Base-by-base conservation (phyloP, 2,888 invertebrate species). In the Orthonevra nobilis region DNA sequence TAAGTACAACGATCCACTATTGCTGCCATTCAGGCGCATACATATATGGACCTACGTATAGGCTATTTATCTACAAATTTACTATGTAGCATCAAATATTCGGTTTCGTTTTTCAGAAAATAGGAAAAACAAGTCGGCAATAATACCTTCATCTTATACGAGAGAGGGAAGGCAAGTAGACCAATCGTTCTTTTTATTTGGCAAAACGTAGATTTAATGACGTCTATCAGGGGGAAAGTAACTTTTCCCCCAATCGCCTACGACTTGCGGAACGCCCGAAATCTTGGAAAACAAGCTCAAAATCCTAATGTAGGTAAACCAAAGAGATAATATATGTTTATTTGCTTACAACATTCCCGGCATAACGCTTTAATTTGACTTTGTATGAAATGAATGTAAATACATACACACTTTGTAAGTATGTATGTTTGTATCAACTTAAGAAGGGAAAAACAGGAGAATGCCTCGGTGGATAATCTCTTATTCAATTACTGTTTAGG, bases 401-500 rank as follows among this genome's bases (percentile, higher is more conserved):
- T 32, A 63, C n/a, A n/a, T n/a, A n/a, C n/a, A n/a, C n/a, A n/a
- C n/a, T n/a, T n/a, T 63, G 23, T 23, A 23, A 4, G 23, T 23
- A 23, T 23, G 23, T 23, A 23, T 23, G 23, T 23, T 4, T 3
- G 23, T 23, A 5, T 23, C n/a, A n/a, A n/a, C n/a, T n/a, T n/a
- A n/a, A n/a, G n/a, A n/a, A n/a, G n/a, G n/a, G n/a, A n/a, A n/a
- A n/a, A n/a, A n/a, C 23, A 23, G 23, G n/a, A 20, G 5, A 20
- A 44, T 46, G 40, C 40, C 44, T 40, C 20, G 20, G 17, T 48
- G 66, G 73, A 73, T 73, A 66, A 73, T 73, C 73, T 73, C 58
- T 73, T 64, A 73, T 66, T 73, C 73, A 73, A 73, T 73, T 73
- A 73, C 73, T 73, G 42, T 56, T 68, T 50, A 36, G 58, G 56